Evolutionary conservation across 2,888 invertebrate species (phyloP).

Genomic region (Vesta saturnalis): DNA sequence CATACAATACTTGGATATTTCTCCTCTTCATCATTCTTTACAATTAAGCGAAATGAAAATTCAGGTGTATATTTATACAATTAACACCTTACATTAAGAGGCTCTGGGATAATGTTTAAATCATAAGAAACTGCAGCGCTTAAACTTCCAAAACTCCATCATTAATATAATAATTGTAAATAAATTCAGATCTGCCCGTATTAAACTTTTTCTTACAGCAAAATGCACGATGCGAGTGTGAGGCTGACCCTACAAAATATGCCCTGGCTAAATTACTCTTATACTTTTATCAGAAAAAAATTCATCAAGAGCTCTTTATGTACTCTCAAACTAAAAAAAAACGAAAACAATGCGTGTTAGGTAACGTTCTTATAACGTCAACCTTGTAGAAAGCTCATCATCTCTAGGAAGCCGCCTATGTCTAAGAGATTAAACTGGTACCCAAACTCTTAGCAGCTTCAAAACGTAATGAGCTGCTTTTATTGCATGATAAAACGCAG

Average conservation of each 20-base stretch:
- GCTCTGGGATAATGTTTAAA: slow-evolving; percentile 61
- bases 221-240: slow-evolving; percentile 89
- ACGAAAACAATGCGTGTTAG: too few relatives aligned
- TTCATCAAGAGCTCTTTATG: slow-evolving; percentile 83
- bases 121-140: slow-evolving; percentile 68
- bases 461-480: slow-evolving; percentile 74
- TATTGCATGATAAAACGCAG: slow-evolving; percentile 84
- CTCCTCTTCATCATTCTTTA: not conserved
- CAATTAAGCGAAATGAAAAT: too few relatives aligned
- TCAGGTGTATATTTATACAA: too few relatives aligned
- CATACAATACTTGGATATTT: slow-evolving; percentile 75
- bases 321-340: too few relatives aligned
- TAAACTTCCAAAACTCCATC: slow-evolving; percentile 99
- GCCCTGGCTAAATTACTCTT: slow-evolving; percentile 95
- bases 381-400: too few relatives aligned
- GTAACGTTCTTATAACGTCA: slow-evolving; percentile 65
- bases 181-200: slow-evolving; percentile 43
- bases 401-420: slow-evolving; percentile 89
- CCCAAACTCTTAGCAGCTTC: slow-evolving; percentile 77
- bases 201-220: slow-evolving; percentile 64
- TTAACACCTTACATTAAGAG: slow-evolving; percentile 70
- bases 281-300: slow-evolving; percentile 85
- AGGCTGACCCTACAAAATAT: slow-evolving; percentile 94
- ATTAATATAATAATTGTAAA: slow-evolving; percentile 95
- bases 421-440: slow-evolving; percentile 83